Evolutionary conservation across 2,113 vertebrate genomes (phyloP).

Genomic region (Arizona elegans): DNA sequence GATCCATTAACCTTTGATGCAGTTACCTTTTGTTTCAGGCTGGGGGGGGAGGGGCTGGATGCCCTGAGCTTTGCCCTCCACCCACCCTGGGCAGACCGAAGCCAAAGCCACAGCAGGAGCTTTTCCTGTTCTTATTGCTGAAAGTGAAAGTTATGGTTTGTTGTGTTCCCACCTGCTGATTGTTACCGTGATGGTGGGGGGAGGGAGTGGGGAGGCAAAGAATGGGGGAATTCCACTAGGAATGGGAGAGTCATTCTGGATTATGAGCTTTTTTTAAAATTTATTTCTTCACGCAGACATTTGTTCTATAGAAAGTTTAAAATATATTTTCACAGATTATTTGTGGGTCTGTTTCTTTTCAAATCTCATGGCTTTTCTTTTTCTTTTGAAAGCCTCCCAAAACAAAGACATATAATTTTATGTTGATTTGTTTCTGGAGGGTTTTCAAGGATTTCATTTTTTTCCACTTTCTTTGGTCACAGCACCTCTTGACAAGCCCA

Average conservation of each 20-base stretch:
- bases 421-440: not conserved
- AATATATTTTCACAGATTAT: slow-evolving; percentile 50
- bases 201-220: not conserved
- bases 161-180: not conserved
- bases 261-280: not conserved
- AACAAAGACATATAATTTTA: not conserved
- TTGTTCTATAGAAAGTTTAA: slow-evolving; percentile 37
- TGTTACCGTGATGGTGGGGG: not conserved
- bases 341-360: slow-evolving; percentile 12
- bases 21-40: not conserved
- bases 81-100: not conserved
- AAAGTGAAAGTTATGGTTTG: not conserved
- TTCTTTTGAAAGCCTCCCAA: not conserved
- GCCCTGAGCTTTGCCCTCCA: not conserved
- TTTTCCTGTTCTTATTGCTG: not conserved
- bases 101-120: not conserved
- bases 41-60: not conserved
- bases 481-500: not conserved
- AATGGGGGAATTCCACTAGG: no score
- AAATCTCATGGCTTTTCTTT: not conserved
- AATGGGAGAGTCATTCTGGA: not conserved
- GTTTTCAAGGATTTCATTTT: not conserved
- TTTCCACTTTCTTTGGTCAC: not conserved
- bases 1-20: not conserved
- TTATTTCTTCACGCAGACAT: slow-evolving; percentile 26